Base-by-base conservation (phyloP, 2,888 invertebrate species). In the Andrena bicolor region DNA sequence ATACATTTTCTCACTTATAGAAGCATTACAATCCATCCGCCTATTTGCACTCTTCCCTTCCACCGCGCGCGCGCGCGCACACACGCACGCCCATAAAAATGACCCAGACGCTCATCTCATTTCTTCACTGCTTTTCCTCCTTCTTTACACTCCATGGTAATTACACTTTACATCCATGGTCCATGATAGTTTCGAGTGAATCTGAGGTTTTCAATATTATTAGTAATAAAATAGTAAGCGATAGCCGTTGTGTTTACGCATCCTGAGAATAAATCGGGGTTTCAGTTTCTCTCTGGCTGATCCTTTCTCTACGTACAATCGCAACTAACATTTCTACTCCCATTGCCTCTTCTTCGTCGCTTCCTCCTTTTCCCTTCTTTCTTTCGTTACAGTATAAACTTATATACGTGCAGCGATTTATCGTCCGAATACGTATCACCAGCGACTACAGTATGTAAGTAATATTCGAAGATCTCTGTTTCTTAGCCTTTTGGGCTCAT, bases 151-250 rank as follows among this genome's bases (percentile, higher is more conserved):
- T 63, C 73, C 85, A 80, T 84, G 86, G 79, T 72, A 86, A 86
- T 79, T 68, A 85, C 58, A 74, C 65, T 83, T 85, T 78, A 71
- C 82, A 86, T 74, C 77, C 83, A 81, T 88, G 83, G 82, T 85
- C 85, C 88, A 81, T 84, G 79, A 88, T 85, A 90, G 86, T 85
- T 90, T 90, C 82, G 85, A 89, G 86, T 82, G 84, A 90, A 90
- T 86, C 77, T 83, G 83, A 86, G 81, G 75, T 88, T 83, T 82
- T 86, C 82, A 85, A 75, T 83, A 84, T 73, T 71, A 80, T 89
- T 89, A 92, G 85, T 92, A 91, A 92, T 89, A 91, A 91, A 91
- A 89, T 90, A 91, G 84, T 90, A 88, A 90, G 84, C 87, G 84
- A 78, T 73, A 66, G 68, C 83, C 75, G 75, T 72, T 74, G 76